Base-by-base conservation (phyloP, 2,797 vertebrate species). In the Acipenser transmontanus region DNA sequence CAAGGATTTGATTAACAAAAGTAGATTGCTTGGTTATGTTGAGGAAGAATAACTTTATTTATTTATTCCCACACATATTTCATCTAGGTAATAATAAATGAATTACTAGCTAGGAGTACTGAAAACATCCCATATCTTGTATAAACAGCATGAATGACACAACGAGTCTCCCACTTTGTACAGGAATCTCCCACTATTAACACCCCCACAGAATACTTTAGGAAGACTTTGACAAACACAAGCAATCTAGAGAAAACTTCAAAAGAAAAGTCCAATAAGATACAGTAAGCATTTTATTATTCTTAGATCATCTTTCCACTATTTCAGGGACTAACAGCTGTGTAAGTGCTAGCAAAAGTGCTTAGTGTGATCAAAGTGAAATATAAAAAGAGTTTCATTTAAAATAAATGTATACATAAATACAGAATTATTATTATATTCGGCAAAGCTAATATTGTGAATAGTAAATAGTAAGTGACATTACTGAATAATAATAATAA, bases 121-220 rank as follows among this genome's bases (percentile, higher is more conserved):
- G 70, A 80, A 90, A 88, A 87, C 85, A 87, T 72, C 72, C 75
- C 74, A 76, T 88, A 87, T 89, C 90, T 89, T 84, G 84, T 76
- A 83, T 77, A 88, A 91, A 88, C 85, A 90, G 76, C 83, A 69
- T 70, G 75, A 78, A 74, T 81, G 86, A 85, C 79, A 72, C 76
- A 69, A 68, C 80, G 73, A 72, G 78, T 82, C 85, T 84, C 87
- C 86, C 86, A 87, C 83, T 74, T 82, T 81, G 83, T 73, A 78
- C 81, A 86, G 83, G 85, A 88, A 87, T 89, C 86, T 87, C 79
- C 80, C 77, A 80, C 80, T 80, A 85, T 76, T 86, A 83, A 81
- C 87, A 92, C 90, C 34, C 34, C 85, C 76, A 73, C 76, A 78
- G 83, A 86, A 84, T 61, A 61, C 60, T 61, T 61, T 34, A 61